These are phyloP conservation scores for Zaprionus bogoriensis DNA, from an alignment of 2,888 invertebrate genomes.

Conservation along the genomic window DNA sequence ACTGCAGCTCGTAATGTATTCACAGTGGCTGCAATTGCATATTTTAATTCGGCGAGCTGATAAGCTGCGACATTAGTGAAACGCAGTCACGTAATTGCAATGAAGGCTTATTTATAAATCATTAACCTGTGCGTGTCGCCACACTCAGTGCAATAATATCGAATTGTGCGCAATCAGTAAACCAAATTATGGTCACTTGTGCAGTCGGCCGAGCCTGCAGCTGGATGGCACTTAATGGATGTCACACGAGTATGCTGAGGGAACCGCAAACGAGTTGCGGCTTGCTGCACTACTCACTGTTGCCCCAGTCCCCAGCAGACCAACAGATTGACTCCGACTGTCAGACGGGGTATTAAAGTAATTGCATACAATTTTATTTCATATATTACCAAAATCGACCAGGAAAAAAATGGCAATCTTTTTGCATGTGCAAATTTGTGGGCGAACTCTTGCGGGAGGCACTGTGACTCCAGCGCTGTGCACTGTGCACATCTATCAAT, in stretches of 20 bases:
- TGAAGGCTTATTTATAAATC: neutral
- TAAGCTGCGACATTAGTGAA: slow-evolving; percentile 8
- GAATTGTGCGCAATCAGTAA: slow-evolving; percentile 15
- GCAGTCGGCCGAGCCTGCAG: neutral
- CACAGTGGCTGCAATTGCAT: no score
- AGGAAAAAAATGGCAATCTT: neutral
- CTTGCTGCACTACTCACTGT: slow-evolving; percentile 27
- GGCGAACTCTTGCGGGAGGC: neutral
- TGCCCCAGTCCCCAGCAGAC: neutral
- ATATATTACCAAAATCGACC: slow-evolving; percentile 2
- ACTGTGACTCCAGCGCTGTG: neutral
- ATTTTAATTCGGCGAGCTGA: neutral
- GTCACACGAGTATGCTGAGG: slow-evolving; percentile 40
- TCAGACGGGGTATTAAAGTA: slow-evolving; percentile 56
- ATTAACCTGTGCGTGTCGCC: neutral
- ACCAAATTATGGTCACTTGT: slow-evolving; percentile 20
- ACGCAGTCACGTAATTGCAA: slow-evolving; percentile 9
- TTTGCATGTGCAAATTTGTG: neutral
- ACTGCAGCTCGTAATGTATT: neutral
- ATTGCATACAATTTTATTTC: slow-evolving; percentile 67
- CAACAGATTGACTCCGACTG: slow-evolving; percentile 24
- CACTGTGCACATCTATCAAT: slow-evolving; percentile 10
- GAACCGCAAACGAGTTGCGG: slow-evolving; percentile 49
- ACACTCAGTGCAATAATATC: neutral
- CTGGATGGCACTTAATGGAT: slow-evolving; percentile 35